phyloP scores from a whole-genome alignment of 1,140 invertebrate genomes.

The Philopotamus ludificatus region DNA sequence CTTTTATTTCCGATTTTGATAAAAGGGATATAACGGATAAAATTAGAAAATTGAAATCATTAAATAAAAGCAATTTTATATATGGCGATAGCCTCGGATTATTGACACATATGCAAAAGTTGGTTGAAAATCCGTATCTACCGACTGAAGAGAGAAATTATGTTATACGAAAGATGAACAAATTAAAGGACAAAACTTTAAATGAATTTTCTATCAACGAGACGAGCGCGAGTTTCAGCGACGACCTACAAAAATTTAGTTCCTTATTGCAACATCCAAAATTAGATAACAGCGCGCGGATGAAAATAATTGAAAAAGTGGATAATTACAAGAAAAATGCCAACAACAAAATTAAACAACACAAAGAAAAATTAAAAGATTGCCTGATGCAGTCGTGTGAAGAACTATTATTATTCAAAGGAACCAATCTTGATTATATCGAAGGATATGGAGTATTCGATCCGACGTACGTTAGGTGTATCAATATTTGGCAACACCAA shows the following conservation, averaged over 20 bases:
- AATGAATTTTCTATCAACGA: not conserved
- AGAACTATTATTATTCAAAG: conserved; percentile 32
- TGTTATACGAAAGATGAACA: too few species aligned
- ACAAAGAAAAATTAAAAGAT: conserved; percentile 29
- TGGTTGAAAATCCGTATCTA: too few species aligned
- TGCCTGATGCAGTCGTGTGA: conserved; percentile 20
- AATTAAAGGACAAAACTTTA: too few species aligned
- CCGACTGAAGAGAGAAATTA: too few species aligned
- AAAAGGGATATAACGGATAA: conserved; percentile 15
- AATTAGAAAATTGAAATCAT: conserved; percentile 18
- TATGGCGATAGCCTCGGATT: too few species aligned
- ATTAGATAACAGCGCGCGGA: not conserved
- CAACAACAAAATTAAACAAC: conserved; percentile 17
- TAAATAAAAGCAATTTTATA: conserved; percentile 12
- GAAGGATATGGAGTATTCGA: conserved; percentile 31
- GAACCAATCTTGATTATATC: conserved; percentile 38
- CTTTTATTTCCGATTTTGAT: conserved; percentile 13
- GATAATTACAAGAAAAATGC: conserved; percentile 15
- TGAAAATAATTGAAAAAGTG: conserved; percentile 18
- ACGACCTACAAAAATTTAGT: not conserved
- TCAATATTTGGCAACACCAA: conserved; percentile 34
- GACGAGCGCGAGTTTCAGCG: not conserved
- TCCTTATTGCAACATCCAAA: conserved; percentile 22
- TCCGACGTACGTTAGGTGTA: conserved; percentile 33
- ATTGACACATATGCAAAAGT: too few species aligned